These are phyloP conservation scores for Chrysogorgia sp. DNA, from an alignment of 92 coral and sea anemone species.

Conservation along the genomic window DNA sequence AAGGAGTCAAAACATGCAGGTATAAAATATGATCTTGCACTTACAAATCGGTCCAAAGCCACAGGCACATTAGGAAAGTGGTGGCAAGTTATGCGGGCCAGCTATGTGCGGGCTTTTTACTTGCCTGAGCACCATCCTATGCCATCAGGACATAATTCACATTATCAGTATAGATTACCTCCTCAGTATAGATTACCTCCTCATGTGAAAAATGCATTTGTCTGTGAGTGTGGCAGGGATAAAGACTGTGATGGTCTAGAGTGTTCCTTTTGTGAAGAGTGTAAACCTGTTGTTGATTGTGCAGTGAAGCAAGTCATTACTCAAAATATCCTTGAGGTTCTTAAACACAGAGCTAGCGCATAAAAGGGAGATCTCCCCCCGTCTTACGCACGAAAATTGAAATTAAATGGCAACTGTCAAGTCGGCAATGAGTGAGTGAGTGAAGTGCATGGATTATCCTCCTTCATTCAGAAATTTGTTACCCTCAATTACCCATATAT, in stretches of 20 bases:
- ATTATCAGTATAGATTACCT: background rate
- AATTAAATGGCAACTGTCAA: too few species aligned
- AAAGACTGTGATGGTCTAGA: background rate
- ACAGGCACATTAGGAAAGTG: conserved; percentile 54
- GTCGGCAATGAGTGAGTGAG: too few species aligned
- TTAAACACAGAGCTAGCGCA: too few species aligned
- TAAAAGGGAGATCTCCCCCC: too few species aligned
- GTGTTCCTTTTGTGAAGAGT: background rate
- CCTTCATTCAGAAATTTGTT: too few species aligned
- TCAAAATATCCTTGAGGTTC: background rate
- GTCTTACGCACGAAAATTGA: too few species aligned
- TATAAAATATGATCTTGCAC: conserved; percentile 44
- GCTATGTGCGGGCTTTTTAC: conserved; percentile 63
- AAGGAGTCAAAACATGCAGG: conserved; percentile 61
- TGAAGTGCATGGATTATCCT: too few species aligned
- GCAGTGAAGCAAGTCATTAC: background rate
- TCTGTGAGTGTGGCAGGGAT: background rate
- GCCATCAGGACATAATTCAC: conserved; percentile 36
- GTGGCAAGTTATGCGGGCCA: conserved; percentile 55
- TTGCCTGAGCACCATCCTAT: conserved; percentile 61
- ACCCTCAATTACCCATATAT: too few species aligned
- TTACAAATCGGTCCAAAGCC: conserved; percentile 48
- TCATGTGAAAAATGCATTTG: background rate
- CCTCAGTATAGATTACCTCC: conserved; percentile 37
- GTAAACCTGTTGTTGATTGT: background rate